phyloP scores from a whole-genome alignment of 2,888 invertebrate species.

The Mantis religiosa region DNA sequence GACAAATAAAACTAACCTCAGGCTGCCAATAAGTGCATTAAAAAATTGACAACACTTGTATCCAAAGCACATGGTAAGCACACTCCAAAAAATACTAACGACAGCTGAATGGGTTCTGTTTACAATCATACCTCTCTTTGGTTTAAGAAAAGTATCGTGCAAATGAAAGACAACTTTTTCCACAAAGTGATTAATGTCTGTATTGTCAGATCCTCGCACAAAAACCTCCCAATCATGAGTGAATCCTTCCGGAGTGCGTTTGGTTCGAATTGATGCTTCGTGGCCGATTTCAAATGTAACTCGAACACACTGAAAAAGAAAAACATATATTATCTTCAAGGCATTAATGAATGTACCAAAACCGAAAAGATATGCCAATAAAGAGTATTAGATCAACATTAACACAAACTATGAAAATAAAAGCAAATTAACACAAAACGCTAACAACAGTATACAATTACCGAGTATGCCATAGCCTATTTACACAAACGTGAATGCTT shows the following conservation, averaged over 20 bases:
- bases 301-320: conserved; percentile 50
- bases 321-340: not conserved
- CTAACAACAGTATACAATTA: conserved; percentile 7
- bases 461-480: conserved; percentile 31
- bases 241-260: conserved; percentile 82
- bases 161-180: conserved; percentile 86
- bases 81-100: no score
- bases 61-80: no score
- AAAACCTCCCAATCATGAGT: conserved; percentile 98
- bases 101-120: no score
- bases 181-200: conserved; percentile 84
- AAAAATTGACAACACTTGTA: no score
- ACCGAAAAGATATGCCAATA: not conserved
- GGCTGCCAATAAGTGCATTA: no score
- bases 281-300: conserved; percentile 92
- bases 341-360: not conserved
- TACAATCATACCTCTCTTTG: conserved; percentile 69
- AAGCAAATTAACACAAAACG: no score
- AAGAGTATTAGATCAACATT: not conserved
- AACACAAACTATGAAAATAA: not conserved
- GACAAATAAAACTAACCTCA: no score
- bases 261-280: conserved; percentile 73
- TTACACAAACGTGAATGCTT: conserved; percentile 19
- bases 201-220: conserved; percentile 82
- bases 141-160: conserved; percentile 89